Percentiles rank a stretch among this genome's conserved stretches.
phyloP scores from a whole-genome alignment of 2,113 vertebrate genomes.

The Antechinus stuartii region DNA sequence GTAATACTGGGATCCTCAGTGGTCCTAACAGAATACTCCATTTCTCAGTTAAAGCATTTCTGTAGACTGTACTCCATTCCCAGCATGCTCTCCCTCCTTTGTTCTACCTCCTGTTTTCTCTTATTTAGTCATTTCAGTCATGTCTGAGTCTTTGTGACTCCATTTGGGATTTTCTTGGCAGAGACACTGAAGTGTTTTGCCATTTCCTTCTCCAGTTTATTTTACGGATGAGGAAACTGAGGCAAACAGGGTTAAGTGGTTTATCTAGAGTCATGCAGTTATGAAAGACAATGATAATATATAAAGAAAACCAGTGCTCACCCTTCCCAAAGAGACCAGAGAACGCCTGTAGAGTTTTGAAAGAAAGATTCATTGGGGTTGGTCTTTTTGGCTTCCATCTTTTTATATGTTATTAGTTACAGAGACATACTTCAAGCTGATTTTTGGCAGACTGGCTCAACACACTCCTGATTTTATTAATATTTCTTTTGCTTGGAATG shows the following conservation, averaged over 20 bases:
- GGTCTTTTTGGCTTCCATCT: neutral
- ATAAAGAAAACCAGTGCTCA: neutral
- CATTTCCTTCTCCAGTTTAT: no score
- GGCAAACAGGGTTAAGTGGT: no score
- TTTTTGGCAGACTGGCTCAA: neutral
- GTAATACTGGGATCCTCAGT: neutral
- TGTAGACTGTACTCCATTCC: neutral
- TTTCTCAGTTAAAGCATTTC: neutral
- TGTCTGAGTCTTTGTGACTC: no score
- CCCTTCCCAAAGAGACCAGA: neutral
- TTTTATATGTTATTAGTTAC: constrained; percentile 20
- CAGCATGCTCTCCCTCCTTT: neutral
- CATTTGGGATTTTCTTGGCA: no score
- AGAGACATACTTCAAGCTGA: constrained; percentile 3
- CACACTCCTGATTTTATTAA: constrained; percentile 28
- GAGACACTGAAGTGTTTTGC: no score
- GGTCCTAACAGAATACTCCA: neutral
- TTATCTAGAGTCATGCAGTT: no score
- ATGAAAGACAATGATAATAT: neutral
- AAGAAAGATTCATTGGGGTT: neutral
- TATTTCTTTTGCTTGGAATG: constrained; percentile 48
- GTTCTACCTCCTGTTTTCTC: neutral
- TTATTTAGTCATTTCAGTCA: neutral
- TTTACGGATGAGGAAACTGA: no score
- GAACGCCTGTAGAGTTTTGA: neutral